phyloP scores from a whole-genome alignment of 2,888 invertebrate species.

The Polymixis flavicincta region DNA sequence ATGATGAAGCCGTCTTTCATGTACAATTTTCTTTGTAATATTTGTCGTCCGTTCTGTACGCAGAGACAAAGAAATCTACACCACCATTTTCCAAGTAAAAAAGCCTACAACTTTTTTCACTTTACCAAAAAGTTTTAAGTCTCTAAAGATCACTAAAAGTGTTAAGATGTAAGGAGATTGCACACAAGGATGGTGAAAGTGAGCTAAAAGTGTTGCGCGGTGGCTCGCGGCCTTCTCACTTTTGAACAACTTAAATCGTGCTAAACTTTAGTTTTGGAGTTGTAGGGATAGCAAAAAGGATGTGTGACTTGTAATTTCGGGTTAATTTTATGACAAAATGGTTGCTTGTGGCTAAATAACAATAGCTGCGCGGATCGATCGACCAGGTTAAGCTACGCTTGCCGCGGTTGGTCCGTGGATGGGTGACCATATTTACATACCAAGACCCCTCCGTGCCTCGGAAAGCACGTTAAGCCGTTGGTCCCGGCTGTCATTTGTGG shows the following conservation, averaged over 20 bases:
- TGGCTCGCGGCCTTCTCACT: constrained; percentile 76
- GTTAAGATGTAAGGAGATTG: constrained; percentile 51
- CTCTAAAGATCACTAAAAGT: constrained; percentile 45
- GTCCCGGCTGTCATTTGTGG: too few relatives aligned
- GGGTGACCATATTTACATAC: too few relatives aligned
- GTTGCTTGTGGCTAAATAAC: too few relatives aligned
- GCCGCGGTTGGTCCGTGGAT: too few relatives aligned
- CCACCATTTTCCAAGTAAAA: background rate
- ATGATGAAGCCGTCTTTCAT: background rate
- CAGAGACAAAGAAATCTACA: background rate
- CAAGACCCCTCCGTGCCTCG: too few relatives aligned
- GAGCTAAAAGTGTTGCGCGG: constrained; percentile 42
- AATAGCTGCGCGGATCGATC: too few relatives aligned
- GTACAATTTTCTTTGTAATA: background rate
- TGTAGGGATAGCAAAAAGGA: constrained; percentile 74
- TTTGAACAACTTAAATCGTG: constrained; percentile 83
- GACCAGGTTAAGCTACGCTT: too few relatives aligned
- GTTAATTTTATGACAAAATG: background rate
- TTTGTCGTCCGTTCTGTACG: background rate
- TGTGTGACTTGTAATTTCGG: background rate
- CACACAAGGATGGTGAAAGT: constrained; percentile 61
- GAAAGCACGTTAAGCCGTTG: too few relatives aligned
- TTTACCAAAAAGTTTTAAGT: constrained; percentile 36
- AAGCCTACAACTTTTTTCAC: constrained; percentile 31
- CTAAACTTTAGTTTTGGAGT: constrained; percentile 78